Evolutionary conservation across 2,888 invertebrate genomes (phyloP).

Genomic region (Frankliniella intonsa): DNA sequence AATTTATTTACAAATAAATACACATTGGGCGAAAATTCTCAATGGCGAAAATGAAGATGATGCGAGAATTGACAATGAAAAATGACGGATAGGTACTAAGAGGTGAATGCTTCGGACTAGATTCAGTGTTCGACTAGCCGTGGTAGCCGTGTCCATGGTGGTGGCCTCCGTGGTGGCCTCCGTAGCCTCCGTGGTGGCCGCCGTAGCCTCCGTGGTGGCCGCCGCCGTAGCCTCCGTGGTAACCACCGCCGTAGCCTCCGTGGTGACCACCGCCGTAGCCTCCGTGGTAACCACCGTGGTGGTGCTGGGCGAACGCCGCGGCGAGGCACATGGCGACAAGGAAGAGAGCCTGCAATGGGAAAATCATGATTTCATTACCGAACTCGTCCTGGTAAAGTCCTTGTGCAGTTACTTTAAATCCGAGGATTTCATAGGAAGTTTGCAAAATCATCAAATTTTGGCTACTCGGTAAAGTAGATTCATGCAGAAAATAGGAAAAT

Average conservation of each 20-base stretch:
- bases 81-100: background rate
- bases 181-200: background rate
- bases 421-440: no score
- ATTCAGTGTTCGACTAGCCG: background rate
- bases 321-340: background rate
- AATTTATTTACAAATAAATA: background rate
- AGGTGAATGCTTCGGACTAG: background rate
- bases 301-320: background rate
- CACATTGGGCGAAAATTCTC: background rate
- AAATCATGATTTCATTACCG: no score
- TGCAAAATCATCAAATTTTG: no score
- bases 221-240: background rate
- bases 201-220: background rate
- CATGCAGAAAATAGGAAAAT: no score
- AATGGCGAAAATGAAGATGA: background rate
- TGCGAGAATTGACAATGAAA: background rate
- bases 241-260: background rate
- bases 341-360: background rate
- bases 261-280: background rate
- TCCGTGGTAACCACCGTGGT: background rate
- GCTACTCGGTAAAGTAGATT: no score
- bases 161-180: background rate
- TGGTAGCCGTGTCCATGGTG: background rate
- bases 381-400: no score
- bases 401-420: no score